Evolutionary conservation across 2,113 vertebrate species (phyloP), one percentile per base, ranked within the genome.

Genomic region (Excalfactoria chinensis): DNA sequence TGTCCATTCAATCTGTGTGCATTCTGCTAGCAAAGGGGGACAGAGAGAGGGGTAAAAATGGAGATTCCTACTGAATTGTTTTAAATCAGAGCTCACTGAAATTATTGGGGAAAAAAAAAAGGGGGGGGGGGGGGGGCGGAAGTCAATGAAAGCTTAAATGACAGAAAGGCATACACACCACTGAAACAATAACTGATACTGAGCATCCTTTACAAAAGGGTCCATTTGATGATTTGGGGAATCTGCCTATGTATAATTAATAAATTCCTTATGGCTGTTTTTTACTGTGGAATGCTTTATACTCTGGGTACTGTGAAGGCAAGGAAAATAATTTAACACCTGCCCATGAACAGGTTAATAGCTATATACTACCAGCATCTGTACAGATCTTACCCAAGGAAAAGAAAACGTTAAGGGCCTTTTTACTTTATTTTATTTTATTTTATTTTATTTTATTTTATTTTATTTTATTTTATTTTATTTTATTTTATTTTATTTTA

Each of bases 231-330:
- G 91, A 93, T 87, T 95, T 90, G 81, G 78, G 55, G 41, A 95
- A 92, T 87, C 59, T 92, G 83, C 79, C 62, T 86, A 91, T 94
- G 85, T 91, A 89, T 95, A 93, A 91, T 93, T 96, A 90, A 94
- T 94, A 13, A 89, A 68, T 80, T 93, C 85, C 92, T 94, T 84
- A 93, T 77, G 86, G 75, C 68, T 95, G 72, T 85, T 91, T 93
- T 91, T 91, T 44, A 89, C 75, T 67, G 17, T 80, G 51, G 82
- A 91, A 82, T 82, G 82, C 49, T 91, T 93, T 73, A 83, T 69
- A 92, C 25, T 66, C 44, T 0, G 0, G 58, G 25, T 69, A 41
- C 74, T 79, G 84, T 87, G 67, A 86, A 48, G 86, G 64, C 43
- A 84, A 71, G 53, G 74, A 75, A 89, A 92, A 46, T 4, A 86